Base-by-base conservation (phyloP, 2,113 vertebrate species). In the Etia nguti region DNA sequence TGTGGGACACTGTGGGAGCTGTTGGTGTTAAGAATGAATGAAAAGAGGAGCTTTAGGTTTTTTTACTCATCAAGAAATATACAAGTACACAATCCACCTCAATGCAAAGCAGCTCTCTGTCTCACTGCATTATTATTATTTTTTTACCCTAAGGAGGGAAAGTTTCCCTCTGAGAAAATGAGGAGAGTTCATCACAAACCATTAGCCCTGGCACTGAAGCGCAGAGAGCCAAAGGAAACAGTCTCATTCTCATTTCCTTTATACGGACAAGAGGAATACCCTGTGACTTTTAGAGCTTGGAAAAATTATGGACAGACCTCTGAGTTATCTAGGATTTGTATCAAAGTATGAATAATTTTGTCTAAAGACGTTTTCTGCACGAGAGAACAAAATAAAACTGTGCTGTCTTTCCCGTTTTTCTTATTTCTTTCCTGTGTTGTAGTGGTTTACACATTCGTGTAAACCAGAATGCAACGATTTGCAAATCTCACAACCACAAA, bases 1-100 rank as follows among this genome's bases (percentile, higher is more conserved):
- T 86, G 55, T 79, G 80, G 82, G 92, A 91, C 77, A 89, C 83
- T 91, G 91, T 92, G 62, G n/a, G 50, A 36, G 54, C 31, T 90
- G 86, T 92, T 92, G 84, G 50, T 65, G 54, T 93, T 82, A 59
- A 82, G 46, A 15, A 54, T 54, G 31, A 80, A 89, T 75, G 73
- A 89, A 89, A 62, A 36, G 13, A 56, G 29, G 26, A 36, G 9
- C 6, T 29, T 29, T 29, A 48, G 62, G 8, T 18, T 1, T 48
- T 20, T 50, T 2, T 90, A 62, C 11, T 90, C 68, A 50, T 80
- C 56, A 68, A 8, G 18, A 8, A 52, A 20, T 4, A n/a, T n/a
- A 9, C n/a, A 52, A 52, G 8, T 2, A 18, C 1, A 8, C 70
- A 31, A 18, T 48, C 24, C 68, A 18, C 24, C 6, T 46, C 13